phyloP scores from a whole-genome alignment of 2,797 vertebrate species.

The Bradypodion pumilum region DNA sequence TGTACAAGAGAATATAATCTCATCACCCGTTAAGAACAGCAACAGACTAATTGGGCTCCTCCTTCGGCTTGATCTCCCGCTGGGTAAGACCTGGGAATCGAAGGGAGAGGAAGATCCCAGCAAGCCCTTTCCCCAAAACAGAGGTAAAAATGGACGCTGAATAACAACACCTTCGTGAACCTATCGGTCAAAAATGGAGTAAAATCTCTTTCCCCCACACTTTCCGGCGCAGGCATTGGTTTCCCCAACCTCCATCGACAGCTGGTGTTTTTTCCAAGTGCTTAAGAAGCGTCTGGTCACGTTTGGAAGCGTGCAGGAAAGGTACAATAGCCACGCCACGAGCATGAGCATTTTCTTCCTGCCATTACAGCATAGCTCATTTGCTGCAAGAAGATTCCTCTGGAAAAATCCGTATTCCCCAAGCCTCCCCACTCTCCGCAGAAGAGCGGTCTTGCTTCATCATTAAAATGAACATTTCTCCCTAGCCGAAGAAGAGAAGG shows the following conservation, averaged over 20 bases:
- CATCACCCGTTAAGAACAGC: neutral
- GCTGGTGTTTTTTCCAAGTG: neutral
- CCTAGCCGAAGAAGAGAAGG: neutral
- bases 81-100: neutral
- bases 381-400: neutral
- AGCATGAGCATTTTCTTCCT: too few species aligned
- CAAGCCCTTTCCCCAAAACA: neutral
- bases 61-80: neutral
- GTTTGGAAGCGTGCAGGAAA: neutral
- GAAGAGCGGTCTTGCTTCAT: neutral
- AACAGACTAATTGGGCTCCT: neutral
- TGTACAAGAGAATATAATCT: neutral
- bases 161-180: neutral
- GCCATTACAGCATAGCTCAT: neutral
- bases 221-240: neutral
- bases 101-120: neutral
- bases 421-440: too few species aligned
- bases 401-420: too few species aligned
- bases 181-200: neutral
- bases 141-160: neutral
- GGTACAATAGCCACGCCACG: neutral
- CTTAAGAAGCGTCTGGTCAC: neutral
- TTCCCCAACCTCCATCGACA: slow-evolving; percentile 9
- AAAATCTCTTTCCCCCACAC: neutral
- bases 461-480: neutral